Conservation (phyloP, 2,888 invertebrate species). For the Philereme transversata region DNA sequence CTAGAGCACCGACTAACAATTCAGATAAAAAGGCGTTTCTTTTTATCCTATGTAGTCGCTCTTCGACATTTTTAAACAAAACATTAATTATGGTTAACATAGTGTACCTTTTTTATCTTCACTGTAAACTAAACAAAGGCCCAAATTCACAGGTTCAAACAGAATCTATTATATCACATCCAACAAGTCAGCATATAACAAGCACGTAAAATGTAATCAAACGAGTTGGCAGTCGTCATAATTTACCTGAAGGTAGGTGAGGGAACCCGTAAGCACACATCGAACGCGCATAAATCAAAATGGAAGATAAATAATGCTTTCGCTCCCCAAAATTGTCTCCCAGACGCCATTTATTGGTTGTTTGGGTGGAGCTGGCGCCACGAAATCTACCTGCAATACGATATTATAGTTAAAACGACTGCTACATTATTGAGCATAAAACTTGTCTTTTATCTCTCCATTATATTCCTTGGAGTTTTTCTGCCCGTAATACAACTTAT, state of each 20-base stretch:
- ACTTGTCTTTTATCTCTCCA: constrained; percentile 43
- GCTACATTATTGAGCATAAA: constrained; percentile 54
- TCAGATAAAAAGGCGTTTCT: too few species aligned
- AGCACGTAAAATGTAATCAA: constrained; percentile 18
- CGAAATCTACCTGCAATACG: constrained; percentile 54
- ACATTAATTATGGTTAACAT: too few species aligned
- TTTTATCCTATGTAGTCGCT: too few species aligned
- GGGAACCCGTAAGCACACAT: constrained; percentile 45
- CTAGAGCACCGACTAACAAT: background rate
- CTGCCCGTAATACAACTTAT: too few species aligned
- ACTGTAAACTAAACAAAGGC: background rate
- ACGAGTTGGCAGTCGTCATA: constrained; percentile 24
- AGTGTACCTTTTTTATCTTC: too few species aligned
- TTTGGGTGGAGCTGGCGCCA: constrained; percentile 66
- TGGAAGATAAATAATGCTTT: constrained; percentile 68
- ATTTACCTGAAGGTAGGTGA: constrained; percentile 34
- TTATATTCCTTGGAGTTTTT: constrained; percentile 42
- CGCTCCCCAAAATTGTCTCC: constrained; percentile 63
- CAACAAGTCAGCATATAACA: constrained; percentile 22
- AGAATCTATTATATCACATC: constrained; percentile 18
- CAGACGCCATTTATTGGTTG: constrained; percentile 73
- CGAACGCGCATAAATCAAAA: constrained; percentile 48
- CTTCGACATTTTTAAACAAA: too few species aligned
- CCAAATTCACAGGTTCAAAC: constrained; percentile 18
- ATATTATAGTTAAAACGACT: constrained; percentile 47